Percentiles rank a stretch among this genome's conserved stretches.
These are phyloP conservation scores for Selenia dentaria DNA, from an alignment of 2,888 invertebrate genomes.

Conservation along the genomic window DNA sequence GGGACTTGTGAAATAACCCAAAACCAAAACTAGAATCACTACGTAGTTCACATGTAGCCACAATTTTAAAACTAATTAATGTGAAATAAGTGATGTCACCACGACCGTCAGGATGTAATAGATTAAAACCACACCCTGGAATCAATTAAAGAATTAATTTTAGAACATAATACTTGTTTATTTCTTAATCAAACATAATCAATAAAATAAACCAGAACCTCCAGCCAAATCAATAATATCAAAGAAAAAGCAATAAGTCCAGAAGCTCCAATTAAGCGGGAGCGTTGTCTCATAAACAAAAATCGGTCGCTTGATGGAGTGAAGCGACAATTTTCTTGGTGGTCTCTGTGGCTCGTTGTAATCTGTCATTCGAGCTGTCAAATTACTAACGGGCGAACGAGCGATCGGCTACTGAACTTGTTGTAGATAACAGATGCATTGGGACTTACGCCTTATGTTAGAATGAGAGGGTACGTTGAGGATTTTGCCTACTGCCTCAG, in stretches of 20 bases:
- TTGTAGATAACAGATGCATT: constrained; percentile 76
- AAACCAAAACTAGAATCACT: no score
- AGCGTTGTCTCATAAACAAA: constrained; percentile 67
- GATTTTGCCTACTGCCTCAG: constrained; percentile 35
- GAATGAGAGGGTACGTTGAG: constrained; percentile 23
- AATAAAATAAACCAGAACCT: not conserved
- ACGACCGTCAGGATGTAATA: no score
- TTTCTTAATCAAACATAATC: no score
- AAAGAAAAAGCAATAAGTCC: constrained; percentile 37
- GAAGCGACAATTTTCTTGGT: constrained; percentile 76
- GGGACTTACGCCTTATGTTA: constrained; percentile 50
- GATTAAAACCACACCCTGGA: no score
- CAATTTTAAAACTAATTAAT: no score
- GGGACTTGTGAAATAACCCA: no score
- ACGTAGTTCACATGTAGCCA: no score
- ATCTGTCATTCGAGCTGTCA: constrained; percentile 84
- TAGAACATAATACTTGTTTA: no score
- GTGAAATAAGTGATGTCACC: no score
- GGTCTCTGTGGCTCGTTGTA: constrained; percentile 71
- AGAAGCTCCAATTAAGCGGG: constrained; percentile 72
- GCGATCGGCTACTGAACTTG: constrained; percentile 83
- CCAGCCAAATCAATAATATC: constrained; percentile 18
- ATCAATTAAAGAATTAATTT: no score
- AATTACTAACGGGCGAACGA: constrained; percentile 83
- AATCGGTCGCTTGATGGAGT: constrained; percentile 63